Evolutionary conservation across 1,140 invertebrate genomes (phyloP).

Genomic region (Propsilocerus akamusi): DNA sequence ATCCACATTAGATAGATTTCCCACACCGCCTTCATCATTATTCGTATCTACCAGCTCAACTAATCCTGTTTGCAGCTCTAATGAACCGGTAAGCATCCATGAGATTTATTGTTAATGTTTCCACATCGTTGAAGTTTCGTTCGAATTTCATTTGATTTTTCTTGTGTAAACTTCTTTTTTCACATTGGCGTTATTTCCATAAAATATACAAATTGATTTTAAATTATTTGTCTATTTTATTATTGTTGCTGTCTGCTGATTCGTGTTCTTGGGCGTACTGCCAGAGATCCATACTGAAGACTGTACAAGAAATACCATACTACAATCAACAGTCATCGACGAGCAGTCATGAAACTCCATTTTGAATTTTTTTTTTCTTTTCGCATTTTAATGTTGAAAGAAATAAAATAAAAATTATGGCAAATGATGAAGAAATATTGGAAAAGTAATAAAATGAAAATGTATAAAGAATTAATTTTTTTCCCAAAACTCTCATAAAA

Average conservation of each 20-base stretch:
- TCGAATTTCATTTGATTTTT: background rate
- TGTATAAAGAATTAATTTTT: too few relatives aligned
- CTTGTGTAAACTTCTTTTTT: background rate
- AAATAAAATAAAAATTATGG: too few relatives aligned
- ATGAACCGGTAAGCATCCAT: slow-evolving; percentile 2
- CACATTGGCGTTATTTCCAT: background rate
- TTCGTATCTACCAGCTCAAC: slow-evolving; percentile 1
- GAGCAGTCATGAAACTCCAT: slow-evolving; percentile 2
- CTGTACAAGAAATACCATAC: background rate
- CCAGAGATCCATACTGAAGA: background rate
- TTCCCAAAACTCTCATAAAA: too few relatives aligned
- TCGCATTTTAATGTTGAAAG: background rate
- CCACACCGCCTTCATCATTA: background rate
- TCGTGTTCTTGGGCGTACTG: too few relatives aligned
- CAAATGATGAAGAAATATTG: too few relatives aligned
- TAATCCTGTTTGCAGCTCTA: slow-evolving; percentile 3
- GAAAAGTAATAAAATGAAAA: too few relatives aligned
- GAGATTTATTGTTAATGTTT: slow-evolving; percentile 3
- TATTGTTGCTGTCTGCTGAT: background rate
- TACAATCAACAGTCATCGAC: background rate
- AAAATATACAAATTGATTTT: too few relatives aligned
- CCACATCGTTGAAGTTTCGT: background rate
- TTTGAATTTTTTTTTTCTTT: slow-evolving; percentile 1
- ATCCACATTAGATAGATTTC: slow-evolving; percentile 1
- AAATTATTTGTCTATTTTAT: background rate